Percentiles rank a stretch among this genome's conserved stretches.
These are phyloP conservation scores for Mirounga angustirostris DNA, from an alignment of 2,113 vertebrate species.

Conservation along the genomic window DNA sequence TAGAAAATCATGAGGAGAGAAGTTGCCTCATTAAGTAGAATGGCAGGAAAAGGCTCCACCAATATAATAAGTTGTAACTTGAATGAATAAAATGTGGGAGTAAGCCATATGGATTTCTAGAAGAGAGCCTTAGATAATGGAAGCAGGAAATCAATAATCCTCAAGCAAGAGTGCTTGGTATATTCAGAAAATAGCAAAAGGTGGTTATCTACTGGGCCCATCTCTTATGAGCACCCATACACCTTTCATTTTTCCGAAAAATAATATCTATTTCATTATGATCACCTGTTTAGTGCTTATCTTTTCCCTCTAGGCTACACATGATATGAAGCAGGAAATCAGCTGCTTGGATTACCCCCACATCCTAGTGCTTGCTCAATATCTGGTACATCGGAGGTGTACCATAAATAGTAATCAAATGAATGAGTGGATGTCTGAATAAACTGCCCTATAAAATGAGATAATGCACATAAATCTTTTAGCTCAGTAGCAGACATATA, in stretches of 20 bases:
- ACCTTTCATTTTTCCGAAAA: background rate
- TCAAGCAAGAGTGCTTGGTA: background rate
- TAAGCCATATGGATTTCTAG: background rate
- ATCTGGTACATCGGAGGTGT: conserved; percentile 1
- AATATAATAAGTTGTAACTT: background rate
- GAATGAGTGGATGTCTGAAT: conserved; percentile 77
- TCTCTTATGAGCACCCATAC: background rate
- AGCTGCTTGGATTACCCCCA: background rate
- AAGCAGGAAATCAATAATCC: background rate
- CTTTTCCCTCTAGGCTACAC: background rate
- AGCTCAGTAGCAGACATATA: conserved; percentile 24
- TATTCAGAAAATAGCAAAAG: background rate
- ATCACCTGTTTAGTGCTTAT: background rate
- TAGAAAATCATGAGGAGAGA: background rate
- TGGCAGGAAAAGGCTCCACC: background rate
- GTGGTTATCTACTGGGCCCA: background rate
- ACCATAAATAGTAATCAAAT: conserved; percentile 78
- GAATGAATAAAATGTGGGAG: background rate
- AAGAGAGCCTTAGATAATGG: background rate
- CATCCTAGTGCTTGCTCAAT: background rate
- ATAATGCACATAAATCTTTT: conserved; percentile 78
- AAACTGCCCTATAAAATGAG: conserved; percentile 77
- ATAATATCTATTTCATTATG: background rate
- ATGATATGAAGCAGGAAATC: background rate
- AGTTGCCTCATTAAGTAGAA: background rate